Evolutionary conservation across 2,797 vertebrate species (phyloP).

Genomic region (Sebastes flavidus): DNA sequence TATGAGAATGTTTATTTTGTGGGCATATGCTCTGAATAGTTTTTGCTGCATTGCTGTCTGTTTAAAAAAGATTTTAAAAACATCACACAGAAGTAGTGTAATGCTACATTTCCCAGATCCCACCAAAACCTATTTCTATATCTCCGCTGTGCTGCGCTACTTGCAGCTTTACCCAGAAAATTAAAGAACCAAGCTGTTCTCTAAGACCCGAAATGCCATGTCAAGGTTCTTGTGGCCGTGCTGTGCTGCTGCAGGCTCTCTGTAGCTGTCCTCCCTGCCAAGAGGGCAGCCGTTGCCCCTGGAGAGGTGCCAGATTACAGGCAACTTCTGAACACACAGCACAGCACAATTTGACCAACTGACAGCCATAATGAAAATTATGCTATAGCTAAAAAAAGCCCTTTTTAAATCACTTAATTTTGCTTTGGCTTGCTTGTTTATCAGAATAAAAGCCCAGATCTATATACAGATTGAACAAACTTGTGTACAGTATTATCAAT

Average conservation of each 20-base stretch:
- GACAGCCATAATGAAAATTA: slow-evolving; percentile 40
- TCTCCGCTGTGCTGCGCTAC: not conserved
- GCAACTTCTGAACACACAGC: slow-evolving; percentile 46
- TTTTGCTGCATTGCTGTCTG: not conserved
- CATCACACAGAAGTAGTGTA: not conserved
- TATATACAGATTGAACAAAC: not conserved
- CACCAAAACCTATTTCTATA: not conserved
- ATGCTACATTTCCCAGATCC: not conserved
- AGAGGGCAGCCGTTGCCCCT: slow-evolving; percentile 45
- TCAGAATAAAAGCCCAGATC: not conserved
- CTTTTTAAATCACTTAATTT: slow-evolving; percentile 23
- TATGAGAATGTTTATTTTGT: not conserved
- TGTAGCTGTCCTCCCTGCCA: slow-evolving; percentile 13
- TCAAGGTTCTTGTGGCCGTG: slow-evolving; percentile 24
- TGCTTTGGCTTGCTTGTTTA: not conserved
- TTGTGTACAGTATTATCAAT: not conserved
- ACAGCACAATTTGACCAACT: slow-evolving; percentile 48
- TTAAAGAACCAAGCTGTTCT: slow-evolving; percentile 11
- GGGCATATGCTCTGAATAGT: not conserved
- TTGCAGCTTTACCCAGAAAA: slow-evolving; percentile 11
- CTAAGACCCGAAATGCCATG: slow-evolving; percentile 41
- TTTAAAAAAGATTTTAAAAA: not conserved
- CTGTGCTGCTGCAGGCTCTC: slow-evolving; percentile 35
- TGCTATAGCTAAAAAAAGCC: slow-evolving; percentile 5
- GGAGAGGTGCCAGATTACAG: slow-evolving; percentile 60